These are phyloP conservation scores for Rhinophrynus dorsalis DNA, from an alignment of 2,797 vertebrate species.

Conservation along the genomic window DNA sequence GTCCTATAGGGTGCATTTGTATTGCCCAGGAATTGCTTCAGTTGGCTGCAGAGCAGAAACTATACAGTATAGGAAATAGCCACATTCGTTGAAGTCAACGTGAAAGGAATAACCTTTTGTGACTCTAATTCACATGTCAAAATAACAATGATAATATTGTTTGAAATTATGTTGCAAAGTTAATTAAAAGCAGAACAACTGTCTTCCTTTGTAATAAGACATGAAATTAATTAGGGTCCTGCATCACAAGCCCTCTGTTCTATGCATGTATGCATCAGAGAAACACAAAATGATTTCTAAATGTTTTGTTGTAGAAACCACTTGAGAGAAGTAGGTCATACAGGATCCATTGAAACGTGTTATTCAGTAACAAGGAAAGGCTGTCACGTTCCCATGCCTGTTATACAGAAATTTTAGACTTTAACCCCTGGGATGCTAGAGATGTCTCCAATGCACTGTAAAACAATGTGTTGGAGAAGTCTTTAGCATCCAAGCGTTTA, in stretches of 20 bases:
- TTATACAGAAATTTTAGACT: too few species aligned
- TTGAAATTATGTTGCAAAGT: neutral
- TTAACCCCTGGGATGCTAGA: too few species aligned
- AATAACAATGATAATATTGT: neutral
- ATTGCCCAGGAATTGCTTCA: too few species aligned
- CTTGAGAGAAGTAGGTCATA: conserved; percentile 10
- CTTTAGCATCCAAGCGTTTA: too few species aligned
- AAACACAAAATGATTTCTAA: neutral
- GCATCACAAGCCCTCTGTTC: neutral
- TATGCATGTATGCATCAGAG: conserved; percentile 14
- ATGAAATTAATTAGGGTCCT: conserved; percentile 16
- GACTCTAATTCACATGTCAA: too few species aligned
- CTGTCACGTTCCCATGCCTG: neutral
- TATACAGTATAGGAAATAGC: too few species aligned
- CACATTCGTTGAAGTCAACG: too few species aligned
- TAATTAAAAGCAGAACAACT: neutral
- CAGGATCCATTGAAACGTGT: conserved; percentile 8
- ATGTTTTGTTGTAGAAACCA: conserved; percentile 22
- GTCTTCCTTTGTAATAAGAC: neutral
- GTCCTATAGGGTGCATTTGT: too few species aligned
- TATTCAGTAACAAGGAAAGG: neutral
- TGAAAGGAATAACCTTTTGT: too few species aligned
- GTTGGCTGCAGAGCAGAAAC: too few species aligned
- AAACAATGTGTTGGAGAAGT: too few species aligned
- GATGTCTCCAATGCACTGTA: too few species aligned